phyloP scores from a whole-genome alignment of 2,888 invertebrate genomes.

The Phaonia tiefii region DNA sequence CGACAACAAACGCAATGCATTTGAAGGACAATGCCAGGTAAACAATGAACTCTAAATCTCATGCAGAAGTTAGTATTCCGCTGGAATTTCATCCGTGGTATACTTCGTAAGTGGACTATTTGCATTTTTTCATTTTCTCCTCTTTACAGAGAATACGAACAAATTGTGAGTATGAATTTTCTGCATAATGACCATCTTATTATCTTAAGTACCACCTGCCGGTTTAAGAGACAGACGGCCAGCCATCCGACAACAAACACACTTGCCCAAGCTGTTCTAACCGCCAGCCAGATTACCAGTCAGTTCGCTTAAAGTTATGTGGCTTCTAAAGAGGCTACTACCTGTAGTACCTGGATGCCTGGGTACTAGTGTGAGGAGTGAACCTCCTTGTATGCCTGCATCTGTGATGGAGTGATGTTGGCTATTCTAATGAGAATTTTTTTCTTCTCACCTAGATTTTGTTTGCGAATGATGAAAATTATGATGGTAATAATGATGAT shows the following conservation, averaged over 20 bases:
- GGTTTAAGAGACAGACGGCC: slow-evolving; percentile 8
- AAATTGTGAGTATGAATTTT: slow-evolving; percentile 11
- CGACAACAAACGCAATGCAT: background rate
- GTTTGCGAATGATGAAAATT: background rate
- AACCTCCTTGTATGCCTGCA: too few relatives aligned
- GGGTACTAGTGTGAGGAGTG: too few relatives aligned
- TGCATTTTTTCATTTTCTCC: slow-evolving; percentile 13
- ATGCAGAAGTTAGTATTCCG: background rate
- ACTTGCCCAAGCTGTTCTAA: background rate
- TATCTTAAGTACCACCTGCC: slow-evolving; percentile 53
- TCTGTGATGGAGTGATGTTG: background rate
- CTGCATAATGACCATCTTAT: slow-evolving; percentile 58
- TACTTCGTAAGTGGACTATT: background rate
- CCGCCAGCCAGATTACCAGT: background rate
- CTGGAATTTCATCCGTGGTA: background rate
- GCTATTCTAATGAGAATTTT: slow-evolving; percentile 2
- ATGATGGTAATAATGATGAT: background rate
- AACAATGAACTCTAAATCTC: slow-evolving; percentile 7
- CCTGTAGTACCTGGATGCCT: too few relatives aligned
- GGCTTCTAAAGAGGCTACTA: background rate
- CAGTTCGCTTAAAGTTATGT: slow-evolving; percentile 1
- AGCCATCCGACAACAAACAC: background rate
- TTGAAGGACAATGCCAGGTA: slow-evolving; percentile 21
- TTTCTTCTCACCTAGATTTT: background rate
- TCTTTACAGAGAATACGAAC: background rate